Conservation (phyloP, 2,113 vertebrate species). For the Lophotis ruficrista region DNA sequence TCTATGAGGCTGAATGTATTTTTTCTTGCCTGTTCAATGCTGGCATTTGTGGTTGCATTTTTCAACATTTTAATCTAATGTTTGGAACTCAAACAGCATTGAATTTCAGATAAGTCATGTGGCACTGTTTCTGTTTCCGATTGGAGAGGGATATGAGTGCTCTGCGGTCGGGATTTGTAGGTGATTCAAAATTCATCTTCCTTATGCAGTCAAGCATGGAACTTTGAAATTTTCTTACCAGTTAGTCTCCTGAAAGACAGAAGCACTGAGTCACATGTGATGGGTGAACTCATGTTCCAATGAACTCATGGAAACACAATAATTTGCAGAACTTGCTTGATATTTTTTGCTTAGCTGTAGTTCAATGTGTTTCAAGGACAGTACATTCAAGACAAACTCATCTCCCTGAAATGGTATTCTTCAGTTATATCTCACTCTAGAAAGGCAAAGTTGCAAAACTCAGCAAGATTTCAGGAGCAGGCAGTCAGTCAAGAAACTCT, state of each 20-base stretch:
- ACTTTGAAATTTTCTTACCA: background rate
- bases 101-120: background rate
- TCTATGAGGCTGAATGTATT: background rate
- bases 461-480: background rate
- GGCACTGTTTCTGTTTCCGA: background rate
- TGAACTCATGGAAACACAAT: background rate
- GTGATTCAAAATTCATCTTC: background rate
- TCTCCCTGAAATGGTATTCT: background rate
- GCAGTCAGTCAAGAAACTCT: background rate
- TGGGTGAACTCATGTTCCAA: background rate
- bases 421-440: background rate
- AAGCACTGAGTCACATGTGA: background rate
- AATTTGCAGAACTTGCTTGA: background rate
- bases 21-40: background rate
- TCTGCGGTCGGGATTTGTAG: background rate
- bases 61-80: background rate
- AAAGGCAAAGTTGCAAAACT: background rate
- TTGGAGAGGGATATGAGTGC: background rate
- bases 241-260: background rate
- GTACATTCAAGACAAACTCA: background rate
- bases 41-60: background rate
- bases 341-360: background rate
- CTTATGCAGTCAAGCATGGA: background rate
- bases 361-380: background rate
- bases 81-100: background rate